These are phyloP conservation scores for Gadus macrocephalus DNA, from an alignment of 2,113 vertebrate genomes.

Conservation along the genomic window DNA sequence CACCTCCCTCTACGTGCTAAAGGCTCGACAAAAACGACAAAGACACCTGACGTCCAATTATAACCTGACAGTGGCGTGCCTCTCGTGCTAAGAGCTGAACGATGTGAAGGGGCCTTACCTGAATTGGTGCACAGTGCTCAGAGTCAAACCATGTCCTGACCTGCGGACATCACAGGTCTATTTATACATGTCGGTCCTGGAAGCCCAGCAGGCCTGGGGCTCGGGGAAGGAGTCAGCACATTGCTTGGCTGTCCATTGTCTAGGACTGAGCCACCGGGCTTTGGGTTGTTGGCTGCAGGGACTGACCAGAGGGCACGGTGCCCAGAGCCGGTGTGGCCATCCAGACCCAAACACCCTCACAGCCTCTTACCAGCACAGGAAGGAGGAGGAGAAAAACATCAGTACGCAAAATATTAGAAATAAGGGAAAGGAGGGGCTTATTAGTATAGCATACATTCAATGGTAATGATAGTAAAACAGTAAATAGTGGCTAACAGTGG, in stretches of 20 bases:
- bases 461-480: not conserved
- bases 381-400: no score
- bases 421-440: not conserved
- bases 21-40: constrained; percentile 44
- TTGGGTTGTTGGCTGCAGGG: constrained; percentile 46
- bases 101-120: constrained; percentile 67
- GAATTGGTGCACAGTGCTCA: constrained; percentile 57
- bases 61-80: constrained; percentile 35
- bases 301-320: constrained; percentile 65
- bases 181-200: constrained; percentile 71
- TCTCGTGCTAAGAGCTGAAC: constrained; percentile 33
- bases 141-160: constrained; percentile 61
- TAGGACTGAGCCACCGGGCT: constrained; percentile 68
- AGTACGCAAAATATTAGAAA: not conserved
- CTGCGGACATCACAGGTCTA: constrained; percentile 52
- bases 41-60: constrained; percentile 34
- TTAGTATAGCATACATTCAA: no score
- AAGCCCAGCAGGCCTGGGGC: constrained; percentile 45
- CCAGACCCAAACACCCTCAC: constrained; percentile 22
- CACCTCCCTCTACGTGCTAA: constrained; percentile 30
- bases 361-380: not conserved
- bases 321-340: constrained; percentile 61
- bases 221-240: constrained; percentile 73
- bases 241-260: constrained; percentile 71
- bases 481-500: no score